Evolutionary conservation across 2,888 invertebrate species (phyloP), one percentile per base, ranked within the genome.

Genomic region (Lepetodrilus schrolli): DNA sequence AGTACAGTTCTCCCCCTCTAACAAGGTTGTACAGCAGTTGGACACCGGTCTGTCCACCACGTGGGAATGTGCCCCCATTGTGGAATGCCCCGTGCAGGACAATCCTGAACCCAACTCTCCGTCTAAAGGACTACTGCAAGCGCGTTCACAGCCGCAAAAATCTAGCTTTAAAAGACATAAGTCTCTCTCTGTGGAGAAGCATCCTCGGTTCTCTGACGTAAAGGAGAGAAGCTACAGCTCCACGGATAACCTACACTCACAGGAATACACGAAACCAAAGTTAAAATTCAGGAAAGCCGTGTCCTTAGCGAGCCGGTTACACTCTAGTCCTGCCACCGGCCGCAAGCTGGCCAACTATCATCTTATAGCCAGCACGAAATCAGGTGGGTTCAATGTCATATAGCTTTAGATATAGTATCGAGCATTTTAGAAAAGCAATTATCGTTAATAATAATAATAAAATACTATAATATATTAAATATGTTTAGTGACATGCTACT

Each of bases 241-340:
- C 74, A 86, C 86, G 37, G 89, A 88, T 82, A 88, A 87, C 84
- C 81, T 87, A 38, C 84, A 87, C 82, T 84, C 86, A 74, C 80
- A 85, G 78, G 85, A 87, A 78, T 77, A 80, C 76, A 80, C 83
- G 74, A 85, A 83, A 83, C 83, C 84, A 76, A 83, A 83, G 83
- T 83, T 85, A 72, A 86, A 87, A 81, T 88, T 88, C 76, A 83
- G 86, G 72, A 87, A 87, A 75, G 84, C 86, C n/a, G 85, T 86
- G 7, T 87, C 87, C 47, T 81, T 89, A 50, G 86, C 86, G 20
- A 86, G 83, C 74, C 84, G 86, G 70, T 84, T 87, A 37, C 87
- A 87, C 74, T 85, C 87, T 70, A 90, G 90, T 77, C 89, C 90
- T 8, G 87, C 87, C 10, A 88, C 89, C 4, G 88, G 89, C 23